These are phyloP conservation scores for Plodia interpunctella DNA, from an alignment of 1,140 invertebrate species.

Conservation along the genomic window DNA sequence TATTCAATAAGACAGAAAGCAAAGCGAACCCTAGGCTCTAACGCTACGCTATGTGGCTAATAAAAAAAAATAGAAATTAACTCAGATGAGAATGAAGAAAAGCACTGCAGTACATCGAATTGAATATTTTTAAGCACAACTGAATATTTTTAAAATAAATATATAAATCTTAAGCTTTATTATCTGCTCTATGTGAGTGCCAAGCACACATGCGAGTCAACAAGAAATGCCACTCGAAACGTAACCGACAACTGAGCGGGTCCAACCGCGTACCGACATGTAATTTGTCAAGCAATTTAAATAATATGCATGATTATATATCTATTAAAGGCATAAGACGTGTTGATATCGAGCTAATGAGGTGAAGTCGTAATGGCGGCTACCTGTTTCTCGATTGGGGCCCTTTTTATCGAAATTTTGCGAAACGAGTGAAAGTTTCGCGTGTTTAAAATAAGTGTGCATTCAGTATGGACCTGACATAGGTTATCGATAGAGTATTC, in stretches of 20 bases:
- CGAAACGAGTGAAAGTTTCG: conserved; percentile 29
- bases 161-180: conserved; percentile 3
- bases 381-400: conserved; percentile 18
- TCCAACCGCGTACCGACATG: conserved; percentile 53
- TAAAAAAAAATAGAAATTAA: too few species aligned
- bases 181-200: conserved; percentile 22
- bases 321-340: conserved; percentile 63
- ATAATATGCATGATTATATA: conserved; percentile 72
- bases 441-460: background rate
- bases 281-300: conserved; percentile 73
- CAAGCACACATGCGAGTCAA: conserved; percentile 33
- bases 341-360: conserved; percentile 66
- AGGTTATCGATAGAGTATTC: background rate
- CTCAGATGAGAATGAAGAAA: too few species aligned
- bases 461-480: background rate
- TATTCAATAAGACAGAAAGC: too few species aligned
- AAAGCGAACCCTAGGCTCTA: too few species aligned
- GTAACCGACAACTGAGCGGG: conserved; percentile 56
- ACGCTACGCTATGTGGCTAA: too few species aligned
- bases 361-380: conserved; percentile 31
- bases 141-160: background rate
- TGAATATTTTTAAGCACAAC: background rate
- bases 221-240: conserved; percentile 61
- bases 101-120: too few species aligned
- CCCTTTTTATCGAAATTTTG: conserved; percentile 13